Base-by-base conservation (phyloP, 2,113 vertebrate species). In the Ameiurus melas region DNA sequence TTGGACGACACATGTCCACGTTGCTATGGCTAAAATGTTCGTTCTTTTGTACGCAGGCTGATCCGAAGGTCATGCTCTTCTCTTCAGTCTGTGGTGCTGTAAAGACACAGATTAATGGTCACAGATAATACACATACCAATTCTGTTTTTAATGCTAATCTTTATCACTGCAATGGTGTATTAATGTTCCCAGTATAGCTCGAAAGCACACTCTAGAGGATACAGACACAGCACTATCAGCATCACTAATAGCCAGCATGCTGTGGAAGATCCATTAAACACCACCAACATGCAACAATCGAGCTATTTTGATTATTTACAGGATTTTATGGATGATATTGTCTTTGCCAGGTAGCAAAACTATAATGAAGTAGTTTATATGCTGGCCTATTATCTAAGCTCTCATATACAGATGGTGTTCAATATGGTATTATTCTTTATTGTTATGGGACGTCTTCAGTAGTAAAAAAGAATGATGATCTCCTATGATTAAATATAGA, bases 131-230 rank as follows among this genome's bases (percentile, higher is more conserved):
- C 57, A 51, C 57, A 62, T 60, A 55, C 43, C 25, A 36, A 83
- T 10, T 43, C 81, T 47, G 55, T 86, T 25, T 77, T 36, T 78
- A 60, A 39, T 0, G 5, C 70, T 57, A 47, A 19, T 68, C 39
- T 53, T 71, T 86, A 78, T 78, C 71, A 86, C 53, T 20, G 55
- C 62, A 86, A 77, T 77, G 17, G 33, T 47, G 30, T 22, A 78
- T 53, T 60, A 39, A 77, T 62, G 71, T 58, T 47, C 55, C 55
- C 36, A 10, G 55, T 47, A 25, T 33, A 47, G 71, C 55, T 62
- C 4, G 25, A 43, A 53, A 58, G n/a, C 71, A 47, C 36, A 17
- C 55, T 39, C 55, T n/a, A 2, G 57, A 66, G 58, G 10, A 33
- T 22, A 51, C 57, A 22, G n/a, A 71, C 36, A 6, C 68, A 73